Base-by-base conservation (phyloP, 2,888 invertebrate species). In the Drosophila kambysellisi region DNA sequence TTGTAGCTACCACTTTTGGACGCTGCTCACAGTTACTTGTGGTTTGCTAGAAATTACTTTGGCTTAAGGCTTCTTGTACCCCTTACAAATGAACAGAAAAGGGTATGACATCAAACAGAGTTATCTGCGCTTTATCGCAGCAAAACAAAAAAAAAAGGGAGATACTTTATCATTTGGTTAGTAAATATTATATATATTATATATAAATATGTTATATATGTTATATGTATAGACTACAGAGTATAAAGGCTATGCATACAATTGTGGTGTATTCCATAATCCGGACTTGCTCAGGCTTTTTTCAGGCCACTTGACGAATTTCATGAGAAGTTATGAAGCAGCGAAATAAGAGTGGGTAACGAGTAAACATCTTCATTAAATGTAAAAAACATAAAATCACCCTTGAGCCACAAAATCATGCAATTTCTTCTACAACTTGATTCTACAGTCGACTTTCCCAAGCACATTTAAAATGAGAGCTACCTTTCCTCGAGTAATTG, bases 11-110 rank as follows among this genome's bases (percentile, higher is more conserved):
- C 80, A 82, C 75, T 89, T 78, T 75, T 66, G 69, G 37, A 54
- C 66, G 74, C 64, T 52, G 78, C 35, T 62, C 58, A 54, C 71
- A 71, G 77, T 78, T 74, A 77, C 77, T 85, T 81, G 79, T 68
- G 81, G 85, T 63, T 76, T 82, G 79, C 77, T 77, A 76, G 77
- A 89, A 88, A 89, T 87, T 89, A 87, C 89, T 87, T 87, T 69
- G 61, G 59, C 71, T 59, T 79, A 88, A 70, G 89, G 82, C 57
- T 29, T 4, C 29, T n/a, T 12, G 12, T 59, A 59, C 59, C 48
- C 59, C 33, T 33, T 59, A 35, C 12, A 37, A 48, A n/a, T 35
- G 11, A 4, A 7, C n/a, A 8, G 2, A 2, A 48, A 30, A 25
- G 48, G n/a, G 59, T 35, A 48, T 48, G 35, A 29, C 33, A 20